phyloP scores from a whole-genome alignment of 1,140 invertebrate genomes.

The Nixonia krombeini region DNA sequence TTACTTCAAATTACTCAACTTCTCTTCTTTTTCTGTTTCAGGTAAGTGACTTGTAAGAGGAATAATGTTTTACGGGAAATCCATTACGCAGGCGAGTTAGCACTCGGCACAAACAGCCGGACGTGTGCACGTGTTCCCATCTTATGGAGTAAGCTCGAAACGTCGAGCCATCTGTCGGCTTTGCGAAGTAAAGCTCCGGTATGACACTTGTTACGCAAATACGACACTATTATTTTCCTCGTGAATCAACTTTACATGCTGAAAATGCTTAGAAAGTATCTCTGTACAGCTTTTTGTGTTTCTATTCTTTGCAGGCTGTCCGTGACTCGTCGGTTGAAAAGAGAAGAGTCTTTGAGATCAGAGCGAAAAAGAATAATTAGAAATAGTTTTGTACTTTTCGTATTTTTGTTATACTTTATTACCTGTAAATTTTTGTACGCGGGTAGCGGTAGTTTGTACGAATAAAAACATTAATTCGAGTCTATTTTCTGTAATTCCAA shows the following conservation, averaged over 20 bases:
- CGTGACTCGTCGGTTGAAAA: too few relatives aligned
- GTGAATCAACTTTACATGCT: slow-evolving; percentile 30
- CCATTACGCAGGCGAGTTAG: slow-evolving; percentile 17
- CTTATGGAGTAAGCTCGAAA: slow-evolving; percentile 55
- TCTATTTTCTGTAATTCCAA: too few relatives aligned
- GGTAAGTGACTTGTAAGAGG: slow-evolving; percentile 40
- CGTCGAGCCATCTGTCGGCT: slow-evolving; percentile 61
- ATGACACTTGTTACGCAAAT: slow-evolving; percentile 66
- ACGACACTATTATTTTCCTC: slow-evolving; percentile 58
- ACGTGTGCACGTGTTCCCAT: slow-evolving; percentile 44
- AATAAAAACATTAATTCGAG: too few relatives aligned
- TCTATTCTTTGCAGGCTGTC: too few relatives aligned
- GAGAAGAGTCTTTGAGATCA: too few relatives aligned
- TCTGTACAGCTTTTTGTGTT: slow-evolving; percentile 4
- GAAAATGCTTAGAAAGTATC: slow-evolving; percentile 20
- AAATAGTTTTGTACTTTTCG: background rate
- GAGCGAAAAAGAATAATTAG: too few relatives aligned
- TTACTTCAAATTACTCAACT: slow-evolving; percentile 6
- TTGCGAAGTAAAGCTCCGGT: slow-evolving; percentile 56
- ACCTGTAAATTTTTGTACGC: too few relatives aligned
- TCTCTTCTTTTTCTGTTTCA: slow-evolving; percentile 43
- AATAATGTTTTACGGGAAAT: slow-evolving; percentile 23
- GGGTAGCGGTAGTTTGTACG: background rate
- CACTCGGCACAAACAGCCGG: slow-evolving; percentile 25
- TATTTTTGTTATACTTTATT: background rate